Evolutionary conservation across 2,113 vertebrate genomes (phyloP).

Genomic region (Pituophis catenifer): DNA sequence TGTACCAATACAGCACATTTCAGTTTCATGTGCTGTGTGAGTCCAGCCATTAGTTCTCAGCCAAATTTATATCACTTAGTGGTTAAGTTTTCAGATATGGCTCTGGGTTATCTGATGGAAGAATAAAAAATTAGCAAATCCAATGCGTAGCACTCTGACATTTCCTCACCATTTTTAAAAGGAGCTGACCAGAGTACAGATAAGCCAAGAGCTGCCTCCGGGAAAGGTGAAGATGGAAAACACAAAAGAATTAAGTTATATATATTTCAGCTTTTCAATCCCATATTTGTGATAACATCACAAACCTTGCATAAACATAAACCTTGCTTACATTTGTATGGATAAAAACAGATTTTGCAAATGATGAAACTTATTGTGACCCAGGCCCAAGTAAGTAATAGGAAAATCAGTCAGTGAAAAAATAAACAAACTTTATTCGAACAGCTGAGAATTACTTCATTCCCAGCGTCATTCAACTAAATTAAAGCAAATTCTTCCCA

Average conservation of each 20-base stretch:
- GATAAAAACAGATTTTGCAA: background rate
- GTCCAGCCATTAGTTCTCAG: background rate
- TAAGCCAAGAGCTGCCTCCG: background rate
- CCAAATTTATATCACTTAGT: background rate
- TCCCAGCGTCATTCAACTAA: no score
- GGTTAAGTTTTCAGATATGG: background rate
- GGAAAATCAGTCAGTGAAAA: no score
- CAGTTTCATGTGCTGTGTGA: background rate
- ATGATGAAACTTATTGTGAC: background rate
- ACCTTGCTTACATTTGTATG: background rate
- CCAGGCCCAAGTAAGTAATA: no score
- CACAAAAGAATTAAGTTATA: background rate
- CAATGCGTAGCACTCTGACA: background rate
- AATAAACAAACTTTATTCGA: no score
- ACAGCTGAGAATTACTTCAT: no score
- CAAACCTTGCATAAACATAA: background rate
- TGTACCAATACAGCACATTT: background rate
- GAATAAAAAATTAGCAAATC: background rate
- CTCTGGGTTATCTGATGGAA: background rate
- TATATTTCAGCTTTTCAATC: background rate
- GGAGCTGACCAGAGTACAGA: background rate
- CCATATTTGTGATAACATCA: background rate
- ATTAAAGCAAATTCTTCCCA: no score
- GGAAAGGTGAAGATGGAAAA: background rate
- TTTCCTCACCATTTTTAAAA: background rate